Base-by-base conservation (phyloP, 1,140 invertebrate genomes). In the Thaumatotibia leucotreta region DNA sequence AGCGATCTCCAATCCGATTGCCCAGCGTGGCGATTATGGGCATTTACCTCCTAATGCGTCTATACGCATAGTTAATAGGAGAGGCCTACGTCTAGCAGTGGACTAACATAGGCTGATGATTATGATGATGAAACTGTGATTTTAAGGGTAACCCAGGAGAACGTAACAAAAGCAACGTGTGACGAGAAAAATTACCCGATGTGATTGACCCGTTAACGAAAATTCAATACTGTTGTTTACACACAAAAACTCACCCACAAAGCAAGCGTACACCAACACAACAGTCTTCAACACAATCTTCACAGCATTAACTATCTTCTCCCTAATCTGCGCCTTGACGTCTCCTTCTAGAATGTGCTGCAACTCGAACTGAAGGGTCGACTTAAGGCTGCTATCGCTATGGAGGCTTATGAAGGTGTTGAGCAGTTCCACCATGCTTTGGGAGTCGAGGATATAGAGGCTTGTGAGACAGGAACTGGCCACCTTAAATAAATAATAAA, bases 401-500 rank as follows among this genome's bases (percentile, higher is more conserved):
- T 91, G 91, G 8, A 93, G 73, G 10, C 84, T 80, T 5, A 93
- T 89, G 27, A 93, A 84, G 0, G 88, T 92, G 52, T 92, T 89
- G 4, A 93, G 74, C 0, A 93, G 82, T 29, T 91, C 79, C 24
- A 85, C 80, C 70, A 93, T 80, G 10, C 76, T 81, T 68, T 87
- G 88, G 8, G 91, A 92, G 64, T 95, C 93, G 8, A 95, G 75
- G 22, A 95, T 79, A 20, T 93, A 91, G 2, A 95, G 80, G 22
- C 93, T 93, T 14, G 94, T 89, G 14, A 95, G 87, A 68, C 94
- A 95, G 61, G 94, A 94, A 20, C 93, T 93, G 5, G 93, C 92
- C n/a, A 92, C 90, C 93, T 94, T 70, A 24, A 92, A 88, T 66
- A 65, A 71, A 73, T 69, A 68, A 63, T 49, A n/a, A n/a, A n/a